These are phyloP conservation scores for Leptopterna dolabrata DNA, from an alignment of 2,888 invertebrate genomes.

Conservation along the genomic window DNA sequence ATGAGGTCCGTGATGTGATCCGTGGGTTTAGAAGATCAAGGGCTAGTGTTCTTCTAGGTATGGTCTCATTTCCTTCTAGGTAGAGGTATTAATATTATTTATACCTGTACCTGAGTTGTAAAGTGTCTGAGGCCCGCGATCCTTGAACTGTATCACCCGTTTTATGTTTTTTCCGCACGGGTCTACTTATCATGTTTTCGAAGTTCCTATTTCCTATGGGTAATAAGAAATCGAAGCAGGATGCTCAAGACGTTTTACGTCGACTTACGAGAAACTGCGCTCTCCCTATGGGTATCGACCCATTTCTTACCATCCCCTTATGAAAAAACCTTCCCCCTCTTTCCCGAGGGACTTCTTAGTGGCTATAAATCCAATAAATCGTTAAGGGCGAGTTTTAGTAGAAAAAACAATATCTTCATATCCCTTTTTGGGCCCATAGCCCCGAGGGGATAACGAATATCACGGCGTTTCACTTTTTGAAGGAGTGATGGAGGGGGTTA, in stretches of 20 bases:
- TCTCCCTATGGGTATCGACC: not conserved
- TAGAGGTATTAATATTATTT: too few species aligned
- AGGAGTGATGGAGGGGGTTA: not conserved
- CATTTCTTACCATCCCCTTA: not conserved
- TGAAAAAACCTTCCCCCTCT: not conserved
- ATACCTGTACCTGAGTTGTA: too few species aligned
- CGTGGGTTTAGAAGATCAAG: too few species aligned
- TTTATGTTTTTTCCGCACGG: too few species aligned
- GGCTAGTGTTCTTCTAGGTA: too few species aligned
- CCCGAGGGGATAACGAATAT: not conserved
- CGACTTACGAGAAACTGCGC: not conserved
- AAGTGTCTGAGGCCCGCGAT: too few species aligned
- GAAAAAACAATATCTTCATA: slow-evolving; percentile 15
- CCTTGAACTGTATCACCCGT: too few species aligned
- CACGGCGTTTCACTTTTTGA: not conserved
- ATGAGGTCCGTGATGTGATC: too few species aligned
- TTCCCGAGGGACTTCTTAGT: slow-evolving; percentile 22
- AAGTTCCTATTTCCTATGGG: too few species aligned
- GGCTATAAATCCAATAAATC: slow-evolving; percentile 24
- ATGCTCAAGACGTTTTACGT: not conserved
- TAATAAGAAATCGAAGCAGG: not conserved
- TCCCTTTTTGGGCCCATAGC: not conserved
- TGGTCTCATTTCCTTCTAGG: too few species aligned
- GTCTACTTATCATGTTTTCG: too few species aligned
- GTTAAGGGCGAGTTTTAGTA: slow-evolving; percentile 8